phyloP scores from a whole-genome alignment of 2,113 vertebrate species.

The Abramis brama region DNA sequence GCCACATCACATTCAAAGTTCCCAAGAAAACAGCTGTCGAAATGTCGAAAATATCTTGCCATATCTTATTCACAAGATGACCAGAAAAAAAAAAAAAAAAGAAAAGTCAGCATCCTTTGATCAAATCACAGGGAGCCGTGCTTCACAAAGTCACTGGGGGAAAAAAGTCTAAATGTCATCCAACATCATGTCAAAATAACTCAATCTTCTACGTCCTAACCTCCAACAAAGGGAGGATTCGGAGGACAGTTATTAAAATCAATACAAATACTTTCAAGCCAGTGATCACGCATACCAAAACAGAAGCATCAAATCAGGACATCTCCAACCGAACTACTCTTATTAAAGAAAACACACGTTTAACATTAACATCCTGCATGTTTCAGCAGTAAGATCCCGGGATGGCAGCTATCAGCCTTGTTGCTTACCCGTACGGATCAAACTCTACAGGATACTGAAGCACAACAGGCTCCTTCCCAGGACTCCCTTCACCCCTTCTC shows the following conservation, averaged over 20 bases:
- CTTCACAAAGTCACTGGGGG: not conserved
- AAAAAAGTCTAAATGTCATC: conserved; percentile 7
- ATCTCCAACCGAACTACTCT: not conserved
- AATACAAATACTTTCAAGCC: conserved; percentile 5
- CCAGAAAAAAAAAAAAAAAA: not conserved
- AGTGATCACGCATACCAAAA: not conserved
- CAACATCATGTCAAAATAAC: conserved; percentile 5
- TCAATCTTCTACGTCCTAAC: not conserved
- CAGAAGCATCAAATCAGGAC: not conserved
- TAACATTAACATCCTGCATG: not conserved
- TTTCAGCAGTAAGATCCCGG: not conserved
- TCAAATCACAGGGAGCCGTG: not conserved
- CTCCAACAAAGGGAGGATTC: not conserved
- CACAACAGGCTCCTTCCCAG: conserved; percentile 61
- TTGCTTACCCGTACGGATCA: conserved; percentile 73
- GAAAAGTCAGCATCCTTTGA: not conserved
- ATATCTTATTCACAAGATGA: not conserved
- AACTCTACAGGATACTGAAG: conserved; percentile 68
- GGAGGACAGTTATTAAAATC: conserved; percentile 2
- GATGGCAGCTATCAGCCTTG: conserved; percentile 37
- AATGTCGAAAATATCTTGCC: not conserved
- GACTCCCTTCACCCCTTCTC: conserved; percentile 59
- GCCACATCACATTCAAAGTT: not conserved
- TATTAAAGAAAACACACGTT: not conserved
- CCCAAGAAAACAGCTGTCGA: not conserved